phyloP scores from a whole-genome alignment of 2,113 vertebrate genomes.

The Pheucticus melanocephalus region DNA sequence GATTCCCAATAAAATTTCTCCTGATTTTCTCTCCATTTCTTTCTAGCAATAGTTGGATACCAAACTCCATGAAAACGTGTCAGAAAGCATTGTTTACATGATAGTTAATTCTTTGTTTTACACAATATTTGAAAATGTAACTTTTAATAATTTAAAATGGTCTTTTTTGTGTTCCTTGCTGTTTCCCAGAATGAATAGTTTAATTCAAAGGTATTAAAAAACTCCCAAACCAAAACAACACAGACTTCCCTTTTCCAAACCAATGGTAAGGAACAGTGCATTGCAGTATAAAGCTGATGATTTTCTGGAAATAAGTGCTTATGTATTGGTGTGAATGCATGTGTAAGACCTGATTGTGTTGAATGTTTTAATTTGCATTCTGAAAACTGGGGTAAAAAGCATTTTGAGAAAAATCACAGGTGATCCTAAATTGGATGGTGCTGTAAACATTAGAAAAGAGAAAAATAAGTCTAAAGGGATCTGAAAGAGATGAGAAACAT shows the following conservation, averaged over 20 bases:
- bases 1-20: neutral
- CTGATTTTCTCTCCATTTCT: neutral
- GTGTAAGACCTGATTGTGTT: neutral
- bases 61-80: neutral
- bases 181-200: neutral
- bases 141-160: neutral
- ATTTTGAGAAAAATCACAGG: neutral
- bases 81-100: neutral
- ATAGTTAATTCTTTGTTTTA: neutral
- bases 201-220: neutral
- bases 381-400: neutral
- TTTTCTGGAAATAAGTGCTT: neutral
- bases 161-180: neutral
- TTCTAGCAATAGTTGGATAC: neutral
- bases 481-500: neutral
- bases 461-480: neutral
- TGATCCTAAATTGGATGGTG: neutral
- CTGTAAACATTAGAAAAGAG: neutral
- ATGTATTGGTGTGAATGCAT: neutral
- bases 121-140: neutral
- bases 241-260: neutral
- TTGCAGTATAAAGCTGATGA: neutral
- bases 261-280: neutral
- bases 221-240: rapidly evolving
- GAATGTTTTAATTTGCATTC: neutral